phyloP scores from a whole-genome alignment of 2,888 invertebrate genomes.

The Allophyes oxyacanthae region DNA sequence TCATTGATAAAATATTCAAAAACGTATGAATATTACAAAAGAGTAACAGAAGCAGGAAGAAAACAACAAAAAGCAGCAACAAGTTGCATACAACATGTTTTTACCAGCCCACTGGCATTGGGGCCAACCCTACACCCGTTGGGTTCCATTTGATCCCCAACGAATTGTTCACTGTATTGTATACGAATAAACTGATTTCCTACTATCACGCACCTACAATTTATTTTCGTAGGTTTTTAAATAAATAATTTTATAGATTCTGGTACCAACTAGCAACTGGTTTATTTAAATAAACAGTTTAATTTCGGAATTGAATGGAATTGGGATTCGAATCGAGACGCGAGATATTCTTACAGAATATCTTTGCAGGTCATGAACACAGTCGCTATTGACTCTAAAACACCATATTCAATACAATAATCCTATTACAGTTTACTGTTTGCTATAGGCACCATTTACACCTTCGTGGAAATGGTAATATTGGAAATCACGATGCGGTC shows the following conservation, averaged over 20 bases:
- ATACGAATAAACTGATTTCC: slow-evolving; percentile 61
- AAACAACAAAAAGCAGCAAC: slow-evolving; percentile 48
- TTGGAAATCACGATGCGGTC: too few species aligned
- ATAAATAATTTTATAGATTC: slow-evolving; percentile 32
- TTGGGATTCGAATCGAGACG: too few species aligned
- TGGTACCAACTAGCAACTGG: background rate
- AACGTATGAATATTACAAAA: too few species aligned
- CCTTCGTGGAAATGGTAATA: too few species aligned
- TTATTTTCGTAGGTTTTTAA: slow-evolving; percentile 28
- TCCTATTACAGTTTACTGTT: too few species aligned
- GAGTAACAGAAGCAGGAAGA: slow-evolving; percentile 14
- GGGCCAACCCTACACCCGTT: slow-evolving; percentile 42
- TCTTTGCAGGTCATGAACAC: too few species aligned
- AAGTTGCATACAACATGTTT: slow-evolving; percentile 34
- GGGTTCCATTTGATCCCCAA: slow-evolving; percentile 46
- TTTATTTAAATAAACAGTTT: slow-evolving; percentile 14
- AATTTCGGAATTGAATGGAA: too few species aligned
- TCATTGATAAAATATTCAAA: too few species aligned
- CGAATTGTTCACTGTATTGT: slow-evolving; percentile 56
- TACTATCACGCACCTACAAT: slow-evolving; percentile 44
- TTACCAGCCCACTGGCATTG: background rate
- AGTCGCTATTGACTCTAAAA: too few species aligned
- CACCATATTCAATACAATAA: too few species aligned
- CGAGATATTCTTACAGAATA: too few species aligned
- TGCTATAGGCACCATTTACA: too few species aligned